A percentile compares a stretch with the other conserved stretches of the same genome.
phyloP scores from a whole-genome alignment of 2,888 invertebrate genomes.

The Lasioglossum figueresi region DNA sequence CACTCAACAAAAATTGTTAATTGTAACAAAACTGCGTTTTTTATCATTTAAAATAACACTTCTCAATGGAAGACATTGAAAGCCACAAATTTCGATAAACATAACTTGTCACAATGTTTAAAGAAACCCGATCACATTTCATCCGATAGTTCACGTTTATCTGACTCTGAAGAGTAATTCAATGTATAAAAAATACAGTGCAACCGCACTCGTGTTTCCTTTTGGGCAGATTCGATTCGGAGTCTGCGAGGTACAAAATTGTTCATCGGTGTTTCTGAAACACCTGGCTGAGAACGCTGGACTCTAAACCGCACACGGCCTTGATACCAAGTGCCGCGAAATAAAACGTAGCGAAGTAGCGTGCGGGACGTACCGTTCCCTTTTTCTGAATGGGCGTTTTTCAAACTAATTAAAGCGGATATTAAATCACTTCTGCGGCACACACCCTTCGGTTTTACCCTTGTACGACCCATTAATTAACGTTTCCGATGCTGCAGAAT shows the following conservation, averaged over 20 bases:
- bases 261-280: conserved; percentile 12
- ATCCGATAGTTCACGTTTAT: not conserved
- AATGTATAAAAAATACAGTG: not conserved
- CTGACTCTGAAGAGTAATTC: not conserved
- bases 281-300: conserved; percentile 41
- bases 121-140: not conserved
- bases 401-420: conserved; percentile 79
- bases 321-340: conserved; percentile 63
- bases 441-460: conserved; percentile 69
- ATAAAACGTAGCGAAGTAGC: conserved; percentile 68
- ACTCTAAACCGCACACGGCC: conserved; percentile 58
- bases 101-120: not conserved
- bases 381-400: conserved; percentile 75
- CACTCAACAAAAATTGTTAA: too few species aligned
- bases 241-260: not conserved
- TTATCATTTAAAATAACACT: too few species aligned
- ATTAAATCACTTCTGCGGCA: conserved; percentile 77
- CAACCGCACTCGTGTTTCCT: not conserved
- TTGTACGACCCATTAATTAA: conserved; percentile 76
- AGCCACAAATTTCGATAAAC: too few species aligned
- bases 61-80: too few species aligned
- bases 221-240: not conserved
- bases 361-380: conserved; percentile 56
- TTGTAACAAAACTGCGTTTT: too few species aligned
- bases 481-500: conserved; percentile 75